These are phyloP conservation scores for Lochmaea capreae DNA, from an alignment of 2,888 invertebrate species.

Conservation along the genomic window DNA sequence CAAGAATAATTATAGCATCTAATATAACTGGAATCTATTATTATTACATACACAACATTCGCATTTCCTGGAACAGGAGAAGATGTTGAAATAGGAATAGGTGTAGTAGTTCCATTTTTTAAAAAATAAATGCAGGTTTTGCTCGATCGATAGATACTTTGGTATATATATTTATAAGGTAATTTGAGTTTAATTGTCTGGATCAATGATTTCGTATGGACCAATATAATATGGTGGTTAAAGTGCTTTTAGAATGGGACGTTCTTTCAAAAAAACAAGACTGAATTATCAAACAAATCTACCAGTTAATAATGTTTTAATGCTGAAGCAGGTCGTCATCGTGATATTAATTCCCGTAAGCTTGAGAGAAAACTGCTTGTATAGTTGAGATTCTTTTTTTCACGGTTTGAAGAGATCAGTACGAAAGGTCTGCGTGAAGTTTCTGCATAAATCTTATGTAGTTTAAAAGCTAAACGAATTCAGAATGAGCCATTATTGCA, in stretches of 20 bases:
- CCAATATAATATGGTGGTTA: slow-evolving; percentile 3
- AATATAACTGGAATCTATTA: too few species aligned
- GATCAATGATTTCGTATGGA: not conserved
- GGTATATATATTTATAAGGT: not conserved
- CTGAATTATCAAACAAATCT: slow-evolving; percentile 8
- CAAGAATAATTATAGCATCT: too few species aligned
- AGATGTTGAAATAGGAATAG: slow-evolving; percentile 20
- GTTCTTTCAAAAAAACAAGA: not conserved
- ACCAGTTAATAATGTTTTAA: not conserved
- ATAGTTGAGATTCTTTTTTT: too few species aligned
- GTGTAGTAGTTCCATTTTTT: not conserved
- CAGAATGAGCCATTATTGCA: not conserved
- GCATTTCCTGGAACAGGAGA: not conserved
- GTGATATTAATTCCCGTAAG: too few species aligned
- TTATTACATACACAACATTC: too few species aligned
- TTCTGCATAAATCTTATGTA: too few species aligned
- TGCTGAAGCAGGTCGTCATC: too few species aligned
- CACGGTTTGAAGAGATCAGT: not conserved
- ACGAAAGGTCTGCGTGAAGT: not conserved
- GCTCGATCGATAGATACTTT: not conserved
- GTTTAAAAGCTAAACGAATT: too few species aligned
- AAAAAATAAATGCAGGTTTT: not conserved
- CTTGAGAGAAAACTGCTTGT: not conserved
- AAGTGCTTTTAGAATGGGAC: slow-evolving; percentile 11
- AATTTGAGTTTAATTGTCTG: not conserved